Percentiles rank a stretch among this genome's conserved stretches.
phyloP scores from a whole-genome alignment of 1,140 invertebrate genomes.

The Diorhabda sublineata region DNA sequence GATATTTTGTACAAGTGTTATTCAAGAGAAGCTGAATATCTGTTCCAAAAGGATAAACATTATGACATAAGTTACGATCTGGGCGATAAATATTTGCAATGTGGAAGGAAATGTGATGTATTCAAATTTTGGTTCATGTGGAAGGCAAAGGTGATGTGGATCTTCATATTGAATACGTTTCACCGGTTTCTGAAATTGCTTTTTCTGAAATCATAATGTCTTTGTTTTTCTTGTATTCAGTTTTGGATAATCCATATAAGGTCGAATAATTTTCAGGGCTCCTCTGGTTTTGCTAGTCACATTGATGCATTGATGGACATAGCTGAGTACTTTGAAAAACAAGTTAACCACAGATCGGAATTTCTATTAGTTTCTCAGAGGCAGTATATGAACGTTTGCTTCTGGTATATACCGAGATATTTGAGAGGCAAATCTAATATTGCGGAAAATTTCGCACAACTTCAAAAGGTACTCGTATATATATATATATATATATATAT shows the following conservation, averaged over 20 bases:
- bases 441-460: constrained; percentile 48
- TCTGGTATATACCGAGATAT: constrained; percentile 66
- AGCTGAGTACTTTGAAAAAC: constrained; percentile 47
- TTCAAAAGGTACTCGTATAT: constrained; percentile 48
- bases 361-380: constrained; percentile 55
- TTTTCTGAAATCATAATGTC: neutral
- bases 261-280: constrained; percentile 41
- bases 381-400: constrained; percentile 66
- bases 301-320: constrained; percentile 54
- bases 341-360: constrained; percentile 44
- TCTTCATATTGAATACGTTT: neutral
- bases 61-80: constrained; percentile 62
- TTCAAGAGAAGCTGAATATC: constrained; percentile 55
- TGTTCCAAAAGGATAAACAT: constrained; percentile 65
- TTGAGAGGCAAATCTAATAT: constrained; percentile 45
- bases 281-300: constrained; percentile 54
- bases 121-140: constrained; percentile 71
- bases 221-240: neutral
- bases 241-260: neutral
- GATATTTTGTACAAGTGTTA: constrained; percentile 52
- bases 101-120: constrained; percentile 64
- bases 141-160: constrained; percentile 52
- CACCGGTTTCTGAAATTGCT: neutral
- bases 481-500: neutral
- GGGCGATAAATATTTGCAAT: constrained; percentile 66